These are phyloP conservation scores for Phalacrocorax brasilianus DNA, from an alignment of 2,113 vertebrate genomes.

Conservation along the genomic window DNA sequence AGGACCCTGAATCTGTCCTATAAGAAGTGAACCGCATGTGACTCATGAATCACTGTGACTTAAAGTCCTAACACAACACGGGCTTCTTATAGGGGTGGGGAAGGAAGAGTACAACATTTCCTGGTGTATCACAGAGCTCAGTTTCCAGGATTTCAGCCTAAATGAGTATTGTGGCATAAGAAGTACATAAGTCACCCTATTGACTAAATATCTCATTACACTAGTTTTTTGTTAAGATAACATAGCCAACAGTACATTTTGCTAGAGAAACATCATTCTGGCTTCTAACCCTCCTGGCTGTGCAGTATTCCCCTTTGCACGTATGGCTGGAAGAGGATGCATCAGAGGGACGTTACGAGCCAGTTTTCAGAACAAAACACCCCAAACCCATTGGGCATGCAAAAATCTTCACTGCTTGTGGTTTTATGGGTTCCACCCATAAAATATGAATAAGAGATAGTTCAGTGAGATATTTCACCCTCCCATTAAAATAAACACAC, in stretches of 20 bases:
- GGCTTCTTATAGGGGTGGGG: neutral
- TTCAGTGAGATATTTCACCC: neutral
- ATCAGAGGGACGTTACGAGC: neutral
- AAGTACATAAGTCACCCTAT: neutral
- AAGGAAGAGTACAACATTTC: neutral
- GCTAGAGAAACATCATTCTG: neutral
- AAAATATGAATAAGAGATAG: neutral
- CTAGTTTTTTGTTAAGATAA: neutral
- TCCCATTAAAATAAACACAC: constrained; percentile 20
- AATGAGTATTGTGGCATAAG: neutral
- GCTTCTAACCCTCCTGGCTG: neutral
- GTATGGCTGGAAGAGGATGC: neutral
- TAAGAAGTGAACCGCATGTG: neutral
- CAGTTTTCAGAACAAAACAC: neutral
- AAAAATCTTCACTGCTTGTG: neutral
- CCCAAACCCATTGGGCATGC: neutral
- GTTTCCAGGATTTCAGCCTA: neutral
- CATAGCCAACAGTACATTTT: neutral
- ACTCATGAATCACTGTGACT: neutral
- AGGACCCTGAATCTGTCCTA: neutral
- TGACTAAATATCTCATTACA: neutral
- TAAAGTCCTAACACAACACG: neutral
- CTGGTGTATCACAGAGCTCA: neutral
- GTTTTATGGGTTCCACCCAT: neutral
- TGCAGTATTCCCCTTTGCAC: neutral